Evolutionary conservation across 2,888 invertebrate genomes (phyloP).

Genomic region (Tetropium fuscum): DNA sequence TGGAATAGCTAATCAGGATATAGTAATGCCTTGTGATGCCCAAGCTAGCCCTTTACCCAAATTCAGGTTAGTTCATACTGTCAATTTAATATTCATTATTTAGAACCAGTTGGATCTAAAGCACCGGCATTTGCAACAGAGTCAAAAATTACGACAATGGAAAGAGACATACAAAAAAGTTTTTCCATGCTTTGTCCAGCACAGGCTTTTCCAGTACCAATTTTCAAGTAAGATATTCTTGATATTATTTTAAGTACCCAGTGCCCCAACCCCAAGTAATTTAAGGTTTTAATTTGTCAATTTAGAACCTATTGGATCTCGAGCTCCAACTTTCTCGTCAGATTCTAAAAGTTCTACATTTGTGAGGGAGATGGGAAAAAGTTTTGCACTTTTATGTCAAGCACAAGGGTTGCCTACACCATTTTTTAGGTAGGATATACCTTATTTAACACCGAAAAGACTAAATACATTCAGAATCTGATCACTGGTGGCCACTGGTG

Average conservation of each 20-base stretch:
- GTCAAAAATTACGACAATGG: constrained; percentile 67
- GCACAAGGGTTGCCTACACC: constrained; percentile 80
- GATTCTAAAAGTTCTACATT: constrained; percentile 67
- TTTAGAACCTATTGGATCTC: constrained; percentile 70
- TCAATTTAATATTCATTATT: constrained; percentile 34
- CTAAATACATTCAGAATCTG: no score
- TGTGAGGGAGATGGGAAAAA: constrained; percentile 63
- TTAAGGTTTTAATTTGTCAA: constrained; percentile 48
- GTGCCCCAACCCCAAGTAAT: no score
- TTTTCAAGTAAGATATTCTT: constrained; percentile 73
- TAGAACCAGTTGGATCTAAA: constrained; percentile 70
- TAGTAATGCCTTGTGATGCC: constrained; percentile 66
- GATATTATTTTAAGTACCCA: neutral
- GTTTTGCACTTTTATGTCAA: constrained; percentile 69
- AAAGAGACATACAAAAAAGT: constrained; percentile 68
- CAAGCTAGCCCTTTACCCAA: constrained; percentile 75
- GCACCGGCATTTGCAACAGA: constrained; percentile 66
- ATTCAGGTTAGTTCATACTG: constrained; percentile 45
- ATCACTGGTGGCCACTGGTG: no score
- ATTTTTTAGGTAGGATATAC: constrained; percentile 76
- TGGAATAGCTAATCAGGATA: constrained; percentile 47
- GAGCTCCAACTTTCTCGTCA: constrained; percentile 66
- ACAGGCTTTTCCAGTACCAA: constrained; percentile 78
- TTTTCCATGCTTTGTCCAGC: constrained; percentile 82
- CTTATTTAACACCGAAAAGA: no score